Percentiles rank a stretch among this genome's conserved stretches.
These are phyloP conservation scores for Pseudonaja textilis DNA, from an alignment of 2,113 vertebrate species.

Conservation along the genomic window DNA sequence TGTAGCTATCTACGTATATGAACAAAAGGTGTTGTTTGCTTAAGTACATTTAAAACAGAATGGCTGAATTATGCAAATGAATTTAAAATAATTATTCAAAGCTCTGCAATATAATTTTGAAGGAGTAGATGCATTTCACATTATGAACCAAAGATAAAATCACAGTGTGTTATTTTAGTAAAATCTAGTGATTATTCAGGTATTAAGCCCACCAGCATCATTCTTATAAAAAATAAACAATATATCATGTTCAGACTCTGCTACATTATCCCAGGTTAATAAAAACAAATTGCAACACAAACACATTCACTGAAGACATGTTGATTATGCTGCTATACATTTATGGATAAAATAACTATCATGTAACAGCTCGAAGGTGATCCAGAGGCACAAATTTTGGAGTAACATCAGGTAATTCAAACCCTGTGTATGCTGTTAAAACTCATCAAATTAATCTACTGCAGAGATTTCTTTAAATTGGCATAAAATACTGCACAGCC, in stretches of 20 bases:
- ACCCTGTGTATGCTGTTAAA: slow-evolving; percentile 7
- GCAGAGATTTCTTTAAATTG: slow-evolving; percentile 51
- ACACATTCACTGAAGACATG: slow-evolving; percentile 43
- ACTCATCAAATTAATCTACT: slow-evolving; percentile 51
- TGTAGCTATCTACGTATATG: not conserved
- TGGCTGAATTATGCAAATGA: not conserved
- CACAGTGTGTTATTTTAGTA: not conserved
- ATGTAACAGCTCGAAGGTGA: slow-evolving; percentile 46
- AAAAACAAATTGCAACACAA: slow-evolving; percentile 54
- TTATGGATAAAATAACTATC: slow-evolving; percentile 58
- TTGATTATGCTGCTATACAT: slow-evolving; percentile 46
- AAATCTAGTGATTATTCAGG: slow-evolving; percentile 27
- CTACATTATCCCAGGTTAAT: slow-evolving; percentile 49
- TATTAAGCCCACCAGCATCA: slow-evolving; percentile 47
- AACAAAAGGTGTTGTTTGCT: no score
- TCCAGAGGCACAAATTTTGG: slow-evolving; percentile 48
- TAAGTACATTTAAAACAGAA: not conserved
- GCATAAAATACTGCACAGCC: slow-evolving; percentile 13
- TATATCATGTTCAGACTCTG: slow-evolving; percentile 52
- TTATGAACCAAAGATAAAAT: not conserved
- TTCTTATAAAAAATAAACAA: slow-evolving; percentile 40
- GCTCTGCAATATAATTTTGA: not conserved
- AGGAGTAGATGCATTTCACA: not conserved
- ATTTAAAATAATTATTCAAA: not conserved
- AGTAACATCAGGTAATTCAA: slow-evolving; percentile 55